Evolutionary conservation across 2,797 vertebrate genomes (phyloP), one percentile per base, ranked within the genome.

Genomic region (Coregonus ussuriensis): DNA sequence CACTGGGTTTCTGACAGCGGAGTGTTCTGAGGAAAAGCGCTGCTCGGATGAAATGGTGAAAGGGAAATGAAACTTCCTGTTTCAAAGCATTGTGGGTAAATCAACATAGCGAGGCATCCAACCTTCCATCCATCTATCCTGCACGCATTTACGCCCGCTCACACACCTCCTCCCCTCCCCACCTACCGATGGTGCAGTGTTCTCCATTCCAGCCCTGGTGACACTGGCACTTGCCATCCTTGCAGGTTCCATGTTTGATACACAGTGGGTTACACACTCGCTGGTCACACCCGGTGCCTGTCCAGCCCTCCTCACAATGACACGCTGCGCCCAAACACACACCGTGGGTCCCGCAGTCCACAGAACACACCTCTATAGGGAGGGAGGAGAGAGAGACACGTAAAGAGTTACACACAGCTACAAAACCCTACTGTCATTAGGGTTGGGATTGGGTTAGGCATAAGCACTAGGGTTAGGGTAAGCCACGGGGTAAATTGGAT

Each of bases 181-280:
- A 94, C 98, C 93, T 94, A 99, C 98, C 98, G 85, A 99, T 99
- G 95, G 98, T 99, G 96, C 98, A 99, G 96, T 99, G 98, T 93
- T 99, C 98, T 93, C 98, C 98, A 90, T 98, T 99, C 98, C 98
- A 99, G 94, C 98, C 98, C 93, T 98, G 97, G 94, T 97, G 96
- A 94, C 98, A 99, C 95, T 99, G 97, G 94, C 98, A 99, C 93
- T 98, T 99, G 84, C 98, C 98, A 78, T 99, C 98, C 93, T 98
- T 99, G 96, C 98, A 99, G 94, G 96, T 97, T 82, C 98, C 98
- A 18, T 99, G 98, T 93, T 99, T 98, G 77, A 96, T 95, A 81
- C 98, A 99, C 80, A 98, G 96, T 33, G 98, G 97, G 92, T 98
- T 98, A 89, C 98, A 99, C 87, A 98, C 97, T 0, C 98, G 97